Evolutionary conservation across 2,113 vertebrate species (phyloP).

Genomic region (Numenius arquata): DNA sequence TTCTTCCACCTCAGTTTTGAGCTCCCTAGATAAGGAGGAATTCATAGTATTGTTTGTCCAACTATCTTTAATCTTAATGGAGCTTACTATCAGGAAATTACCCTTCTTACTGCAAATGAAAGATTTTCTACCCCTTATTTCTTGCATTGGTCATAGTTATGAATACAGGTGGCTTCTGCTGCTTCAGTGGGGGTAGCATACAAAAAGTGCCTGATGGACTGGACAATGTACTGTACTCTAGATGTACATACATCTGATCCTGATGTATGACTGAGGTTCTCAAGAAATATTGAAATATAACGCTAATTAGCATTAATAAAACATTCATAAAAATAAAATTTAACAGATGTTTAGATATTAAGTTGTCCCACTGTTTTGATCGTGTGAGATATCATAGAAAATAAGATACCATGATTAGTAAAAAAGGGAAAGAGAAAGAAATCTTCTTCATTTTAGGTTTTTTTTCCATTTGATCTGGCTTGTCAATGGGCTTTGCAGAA

Average conservation of each 20-base stretch:
- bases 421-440: neutral
- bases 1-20: neutral
- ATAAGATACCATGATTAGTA: neutral
- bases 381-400: fast-evolving
- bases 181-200: neutral
- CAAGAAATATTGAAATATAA: neutral
- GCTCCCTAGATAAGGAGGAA: fast-evolving
- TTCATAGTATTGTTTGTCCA: neutral
- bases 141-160: neutral
- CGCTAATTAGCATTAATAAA: neutral
- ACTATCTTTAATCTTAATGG: neutral
- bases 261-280: neutral
- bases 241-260: neutral
- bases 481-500: neutral
- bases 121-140: neutral
- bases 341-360: neutral
- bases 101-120: neutral
- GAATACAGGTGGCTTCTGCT: neutral
- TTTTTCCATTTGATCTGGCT: neutral
- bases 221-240: neutral
- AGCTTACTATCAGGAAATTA: neutral
- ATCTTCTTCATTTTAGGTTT: neutral
- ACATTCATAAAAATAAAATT: neutral
- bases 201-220: neutral
- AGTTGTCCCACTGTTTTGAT: neutral